Percentiles rank a stretch among this genome's conserved stretches.
phyloP scores from a whole-genome alignment of 2,888 invertebrate species.

The Scaptomyza parva region DNA sequence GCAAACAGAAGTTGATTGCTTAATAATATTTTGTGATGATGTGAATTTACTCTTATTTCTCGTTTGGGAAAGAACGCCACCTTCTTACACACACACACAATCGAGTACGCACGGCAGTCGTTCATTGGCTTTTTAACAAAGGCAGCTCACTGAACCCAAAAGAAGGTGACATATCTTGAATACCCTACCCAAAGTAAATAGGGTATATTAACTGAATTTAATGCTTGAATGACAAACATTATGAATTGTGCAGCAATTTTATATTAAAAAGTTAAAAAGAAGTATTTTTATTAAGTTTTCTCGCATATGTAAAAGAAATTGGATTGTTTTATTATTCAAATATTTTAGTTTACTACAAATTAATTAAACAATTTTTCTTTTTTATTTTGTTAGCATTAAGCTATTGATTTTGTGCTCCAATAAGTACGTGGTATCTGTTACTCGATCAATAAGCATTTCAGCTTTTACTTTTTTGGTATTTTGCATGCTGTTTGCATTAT shows the following conservation, averaged over 20 bases:
- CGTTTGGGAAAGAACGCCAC: constrained; percentile 66
- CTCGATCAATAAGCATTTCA: neutral
- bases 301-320: no score
- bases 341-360: no score
- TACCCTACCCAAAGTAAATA: constrained; percentile 1
- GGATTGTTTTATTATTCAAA: no score
- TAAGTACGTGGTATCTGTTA: neutral
- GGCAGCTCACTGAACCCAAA: constrained; percentile 51
- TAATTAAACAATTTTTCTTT: no score
- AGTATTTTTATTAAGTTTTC: no score
- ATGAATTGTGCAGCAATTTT: no score
- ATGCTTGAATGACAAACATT: neutral
- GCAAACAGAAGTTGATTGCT: constrained; percentile 78
- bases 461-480: neutral
- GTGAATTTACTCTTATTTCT: constrained; percentile 82
- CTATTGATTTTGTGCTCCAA: neutral
- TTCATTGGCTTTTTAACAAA: constrained; percentile 69
- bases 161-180: constrained; percentile 60
- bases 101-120: constrained; percentile 13
- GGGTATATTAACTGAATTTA: neutral
- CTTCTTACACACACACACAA: neutral
- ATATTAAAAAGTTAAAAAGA: no score
- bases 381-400: neutral
- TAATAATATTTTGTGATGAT: constrained; percentile 82
- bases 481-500: constrained; percentile 34